Conservation (phyloP, 1,140 invertebrate species). For the Ctenoplectra terminalis region DNA sequence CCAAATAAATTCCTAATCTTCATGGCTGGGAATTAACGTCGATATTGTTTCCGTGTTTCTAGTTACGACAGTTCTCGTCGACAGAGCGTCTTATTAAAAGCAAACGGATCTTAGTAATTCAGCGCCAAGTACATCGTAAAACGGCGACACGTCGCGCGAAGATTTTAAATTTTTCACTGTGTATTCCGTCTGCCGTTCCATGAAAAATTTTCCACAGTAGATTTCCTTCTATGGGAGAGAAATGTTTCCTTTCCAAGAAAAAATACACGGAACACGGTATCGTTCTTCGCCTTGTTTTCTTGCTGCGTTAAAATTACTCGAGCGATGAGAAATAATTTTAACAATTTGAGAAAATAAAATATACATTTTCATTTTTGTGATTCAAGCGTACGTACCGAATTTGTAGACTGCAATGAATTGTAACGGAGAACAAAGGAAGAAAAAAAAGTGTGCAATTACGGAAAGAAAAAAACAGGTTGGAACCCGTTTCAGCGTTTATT, state of each 20-base stretch:
- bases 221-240: background rate
- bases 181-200: background rate
- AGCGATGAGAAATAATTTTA: background rate
- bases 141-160: background rate
- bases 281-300: background rate
- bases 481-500: background rate
- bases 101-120: background rate
- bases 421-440: background rate
- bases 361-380: too few species aligned
- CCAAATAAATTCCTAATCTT: background rate
- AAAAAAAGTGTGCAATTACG: background rate
- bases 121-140: background rate
- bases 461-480: too few species aligned
- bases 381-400: too few species aligned
- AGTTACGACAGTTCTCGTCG: background rate
- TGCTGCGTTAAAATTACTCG: too few species aligned
- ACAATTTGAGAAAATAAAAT: too few species aligned
- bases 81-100: slow-evolving; percentile 23
- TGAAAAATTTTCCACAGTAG: background rate
- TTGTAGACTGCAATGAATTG: background rate
- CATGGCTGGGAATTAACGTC: background rate
- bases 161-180: slow-evolving; percentile 19
- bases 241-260: background rate
- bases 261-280: background rate
- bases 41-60: background rate